Evolutionary conservation across 2,113 vertebrate species (phyloP), one percentile per base, ranked within the genome.

Genomic region (Tauraco erythrolophus): DNA sequence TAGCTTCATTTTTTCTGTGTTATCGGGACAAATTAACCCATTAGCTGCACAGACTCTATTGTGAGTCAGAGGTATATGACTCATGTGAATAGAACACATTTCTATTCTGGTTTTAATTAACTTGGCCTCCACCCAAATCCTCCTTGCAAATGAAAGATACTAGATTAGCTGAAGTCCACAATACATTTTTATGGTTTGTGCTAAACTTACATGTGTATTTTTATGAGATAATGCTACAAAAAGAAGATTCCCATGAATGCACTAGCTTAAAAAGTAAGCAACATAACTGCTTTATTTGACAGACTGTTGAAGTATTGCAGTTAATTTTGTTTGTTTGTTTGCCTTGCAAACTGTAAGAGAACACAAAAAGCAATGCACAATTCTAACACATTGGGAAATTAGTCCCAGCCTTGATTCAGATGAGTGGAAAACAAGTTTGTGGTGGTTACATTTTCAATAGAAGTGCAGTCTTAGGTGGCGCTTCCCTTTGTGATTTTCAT

Each of bases 61-160:
- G 22, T 94, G 94, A 90, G 88, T 88, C 94, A 95, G 94, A 94
- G 80, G 51, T 93, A 68, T 94, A 88, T 94, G 94, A 97, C 89
- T 95, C 95, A 94, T 84, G 56, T 87, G 94, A 96, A 94, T 92
- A 94, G 89, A 94, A 53, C 71, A 71, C 54, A 31, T 24, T 85
- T 89, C 17, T 64, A 35, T 91, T 96, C 95, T 96, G 95, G 75
- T 87, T 97, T 91, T 94, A 93, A 88, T 96, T 95, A 94, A 91
- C 69, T 90, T 93, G 86, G 77, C 94, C 66, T 95, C 80, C n/a
- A 57, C 46, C 71, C 94, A 95, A 96, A 80, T 91, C 68, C 65
- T 94, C 46, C 82, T 91, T 81, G 81, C 85, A 74, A 96, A 86
- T 75, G 83, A 80, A 89, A 95, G 75, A 92, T 94, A 94, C 80